Evolutionary conservation across 1,140 invertebrate species (phyloP), one percentile per base, ranked within the genome.

Genomic region (Adoxophyes honmai): DNA sequence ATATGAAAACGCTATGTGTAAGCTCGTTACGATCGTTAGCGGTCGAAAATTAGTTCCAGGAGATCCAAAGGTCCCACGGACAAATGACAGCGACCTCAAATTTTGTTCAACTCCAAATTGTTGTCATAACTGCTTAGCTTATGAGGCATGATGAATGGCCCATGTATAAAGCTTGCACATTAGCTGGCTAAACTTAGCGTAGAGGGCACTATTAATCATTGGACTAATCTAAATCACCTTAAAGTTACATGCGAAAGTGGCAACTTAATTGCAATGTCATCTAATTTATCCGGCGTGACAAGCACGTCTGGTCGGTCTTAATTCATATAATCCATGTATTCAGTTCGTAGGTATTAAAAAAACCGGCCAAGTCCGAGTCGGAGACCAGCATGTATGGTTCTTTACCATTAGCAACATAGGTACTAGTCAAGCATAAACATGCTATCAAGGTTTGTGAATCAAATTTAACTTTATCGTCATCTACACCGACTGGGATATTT

Each of bases 241-340:
- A 16, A 39, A 39, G 38, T 39, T 39, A 15, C 8, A 39, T 9
- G 1, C 34, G 3, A 36, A 44, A 28, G 8, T 21, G 15, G 15
- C 4, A 44, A 44, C 39, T 44, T 44, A 44, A 44, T 44, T 44
- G 39, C 39, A 1, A 10, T 21, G 39, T 44, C 39, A 44, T 44
- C 39, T 44, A 16, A 44, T 44, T 44, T 44, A 44, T 44, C 15
- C 39, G 18, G 15, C 8, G 18, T 44, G 39, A 44, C 18, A 4
- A 21, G 39, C 39, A 44, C 18, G 15, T 39, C 15, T n/a, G 10
- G 14, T 15, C 9, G 15, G 16, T 9, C 38, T 42, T 13, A 42
- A 42, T 44, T 18, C n/a, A 44, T n/a, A 44, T 16, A 28, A 28
- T 28, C 21, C 21, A 28, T 28, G 2, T 28, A 28, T 28, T 28